Base-by-base conservation (phyloP, 2,113 vertebrate genomes). In the Sceloporus undulatus region DNA sequence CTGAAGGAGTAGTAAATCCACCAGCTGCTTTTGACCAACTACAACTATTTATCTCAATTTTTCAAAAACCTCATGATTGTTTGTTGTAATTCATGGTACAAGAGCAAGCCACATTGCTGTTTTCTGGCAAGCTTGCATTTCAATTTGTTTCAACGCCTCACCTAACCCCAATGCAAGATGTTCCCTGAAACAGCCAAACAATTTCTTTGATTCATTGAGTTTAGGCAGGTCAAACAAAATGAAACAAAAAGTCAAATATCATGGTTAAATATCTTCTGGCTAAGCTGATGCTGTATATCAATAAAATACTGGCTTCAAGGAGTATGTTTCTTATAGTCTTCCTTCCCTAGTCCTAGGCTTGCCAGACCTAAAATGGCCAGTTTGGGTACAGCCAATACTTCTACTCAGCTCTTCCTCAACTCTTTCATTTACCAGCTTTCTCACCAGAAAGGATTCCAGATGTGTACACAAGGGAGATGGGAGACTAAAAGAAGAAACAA, bases 161-260 rank as follows among this genome's bases (percentile, higher is more conserved):
- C 6, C 10, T 0, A 52, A 48, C 18, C 59, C 40, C 19, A 83
- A 27, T 76, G 14, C 27, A 54, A 68, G 10, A 52, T 73, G n/a
- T 82, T 78, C 16, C 59, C 40, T n/a, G 29, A 68, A 66, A 79
- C 42, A 19, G 14, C 71, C 11, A 40, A 25, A 42, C 56, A 34
- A 73, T 88, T 82, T 65, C 42, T 62, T 88, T 77, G 34, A 38
- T 78, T 79, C 11, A 85, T 48, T 38, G 56, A 38, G 38, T 80
- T 85, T 48, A 80, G 65, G 10, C 18, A 70, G 40, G 34, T 34
- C 34, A 34, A 34, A 34, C 34, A 34, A 34, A 34, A 34, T 8
- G 9, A 71, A 62, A 81, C 9, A 38, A 62, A 23, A 38, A 81
- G 40, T 3, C 42, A 25, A 68, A 23, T 82, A 27, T 13, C 25